A percentile compares a stretch with the other conserved stretches of the same genome.
Conservation (phyloP, 2,888 invertebrate genomes). For the Acleris cristana region DNA sequence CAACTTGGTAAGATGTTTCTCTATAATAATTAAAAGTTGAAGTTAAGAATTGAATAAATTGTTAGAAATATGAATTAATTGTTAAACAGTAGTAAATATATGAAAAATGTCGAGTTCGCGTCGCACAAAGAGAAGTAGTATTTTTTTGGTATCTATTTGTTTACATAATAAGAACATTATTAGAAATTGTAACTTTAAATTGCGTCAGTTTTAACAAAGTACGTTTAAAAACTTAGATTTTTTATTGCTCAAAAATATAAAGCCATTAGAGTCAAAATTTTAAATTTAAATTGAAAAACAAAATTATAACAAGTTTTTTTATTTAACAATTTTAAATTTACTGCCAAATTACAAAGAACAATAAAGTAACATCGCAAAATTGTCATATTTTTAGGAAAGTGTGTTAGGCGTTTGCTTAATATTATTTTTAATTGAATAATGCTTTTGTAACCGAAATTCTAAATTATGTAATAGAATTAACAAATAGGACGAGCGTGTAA, state of each 20-base stretch:
- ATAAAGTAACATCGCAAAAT: constrained; percentile 41
- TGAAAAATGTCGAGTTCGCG: constrained; percentile 68
- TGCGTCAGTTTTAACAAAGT: background rate
- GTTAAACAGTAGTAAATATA: constrained; percentile 67
- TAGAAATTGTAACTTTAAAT: background rate
- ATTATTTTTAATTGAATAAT: constrained; percentile 40
- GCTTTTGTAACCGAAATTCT: constrained; percentile 56
- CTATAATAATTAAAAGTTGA: constrained; percentile 54
- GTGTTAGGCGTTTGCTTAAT: constrained; percentile 55
- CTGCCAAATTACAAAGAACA: constrained; percentile 57
- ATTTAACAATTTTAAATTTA: constrained; percentile 40
- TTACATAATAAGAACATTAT: background rate
- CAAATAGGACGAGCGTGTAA: constrained; percentile 40
- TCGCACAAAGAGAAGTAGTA: constrained; percentile 77
- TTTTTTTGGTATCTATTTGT: constrained; percentile 31
- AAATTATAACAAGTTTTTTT: background rate
- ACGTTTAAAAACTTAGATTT: background rate
- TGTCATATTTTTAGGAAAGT: constrained; percentile 47
- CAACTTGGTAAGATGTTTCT: constrained; percentile 59
- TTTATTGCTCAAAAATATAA: constrained; percentile 9
- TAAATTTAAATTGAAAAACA: background rate
- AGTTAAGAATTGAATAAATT: constrained; percentile 67
- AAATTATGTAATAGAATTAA: constrained; percentile 62
- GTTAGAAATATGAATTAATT: constrained; percentile 61
- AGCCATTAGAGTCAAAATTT: background rate